These are phyloP conservation scores for Isotomurus palustris DNA, from an alignment of 2,888 invertebrate genomes.

Conservation along the genomic window DNA sequence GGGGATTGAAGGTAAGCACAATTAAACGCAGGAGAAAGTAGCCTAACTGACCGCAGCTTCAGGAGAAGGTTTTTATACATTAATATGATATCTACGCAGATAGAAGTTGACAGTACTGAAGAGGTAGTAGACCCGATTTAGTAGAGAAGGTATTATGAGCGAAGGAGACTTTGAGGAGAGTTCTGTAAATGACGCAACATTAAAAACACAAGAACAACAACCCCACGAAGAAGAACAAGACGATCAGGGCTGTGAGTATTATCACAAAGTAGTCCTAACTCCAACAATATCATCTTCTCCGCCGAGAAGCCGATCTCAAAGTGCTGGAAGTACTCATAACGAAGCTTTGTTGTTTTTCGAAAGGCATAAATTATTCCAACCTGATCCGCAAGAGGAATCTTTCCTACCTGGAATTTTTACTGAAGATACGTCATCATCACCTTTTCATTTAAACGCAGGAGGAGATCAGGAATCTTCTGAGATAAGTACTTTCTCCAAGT, in stretches of 20 bases:
- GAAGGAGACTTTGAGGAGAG: neutral
- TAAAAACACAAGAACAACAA: neutral
- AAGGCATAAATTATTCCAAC: conserved; percentile 25
- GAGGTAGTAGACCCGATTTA: too few species aligned
- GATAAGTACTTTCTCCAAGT: conserved; percentile 26
- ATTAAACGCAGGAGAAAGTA: neutral
- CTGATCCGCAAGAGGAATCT: conserved; percentile 11
- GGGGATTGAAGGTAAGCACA: neutral
- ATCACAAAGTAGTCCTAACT: too few species aligned
- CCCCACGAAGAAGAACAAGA: conserved; percentile 17
- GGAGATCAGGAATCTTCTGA: conserved; percentile 17
- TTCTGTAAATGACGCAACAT: neutral
- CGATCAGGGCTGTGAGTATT: too few species aligned
- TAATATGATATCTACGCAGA: too few species aligned
- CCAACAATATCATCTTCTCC: conserved; percentile 1
- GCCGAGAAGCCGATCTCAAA: conserved; percentile 29
- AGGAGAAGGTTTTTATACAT: neutral
- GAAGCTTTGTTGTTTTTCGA: conserved; percentile 34
- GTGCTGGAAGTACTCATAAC: conserved; percentile 26
- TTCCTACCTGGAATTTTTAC: neutral
- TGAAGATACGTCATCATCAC: neutral
- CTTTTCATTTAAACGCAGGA: conserved; percentile 9
- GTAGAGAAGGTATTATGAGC: conserved; percentile 16
- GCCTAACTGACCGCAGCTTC: neutral
- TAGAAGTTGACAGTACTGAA: too few species aligned